Percentiles rank a stretch among this genome's conserved stretches.
Conservation (phyloP, 2,797 vertebrate species). For the Diceros bicornis region DNA sequence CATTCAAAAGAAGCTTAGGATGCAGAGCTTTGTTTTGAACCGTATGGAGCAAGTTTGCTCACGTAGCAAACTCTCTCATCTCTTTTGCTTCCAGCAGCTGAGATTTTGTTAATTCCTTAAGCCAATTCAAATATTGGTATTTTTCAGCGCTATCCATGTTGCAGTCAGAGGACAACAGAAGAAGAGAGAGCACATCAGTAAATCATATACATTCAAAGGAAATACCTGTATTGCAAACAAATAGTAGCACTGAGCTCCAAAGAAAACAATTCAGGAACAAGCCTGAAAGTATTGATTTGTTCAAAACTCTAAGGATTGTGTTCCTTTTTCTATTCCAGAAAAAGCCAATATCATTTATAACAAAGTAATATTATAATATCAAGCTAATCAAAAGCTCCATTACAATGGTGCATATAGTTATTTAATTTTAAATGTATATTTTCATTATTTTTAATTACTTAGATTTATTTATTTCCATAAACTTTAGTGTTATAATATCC, state of each 20-base stretch:
- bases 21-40: not conserved
- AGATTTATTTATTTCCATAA: not conserved
- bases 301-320: not conserved
- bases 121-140: slow-evolving; percentile 6
- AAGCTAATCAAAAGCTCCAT: not conserved
- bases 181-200: not conserved
- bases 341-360: not conserved
- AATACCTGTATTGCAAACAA: not conserved
- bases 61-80: not conserved
- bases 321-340: not conserved
- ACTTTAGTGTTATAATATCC: not conserved
- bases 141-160: not conserved
- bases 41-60: fast-evolving
- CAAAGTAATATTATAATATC: not conserved
- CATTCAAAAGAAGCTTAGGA: not conserved
- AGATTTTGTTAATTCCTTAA: slow-evolving; percentile 55
- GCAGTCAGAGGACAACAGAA: not conserved
- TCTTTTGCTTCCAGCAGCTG: not conserved
- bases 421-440: not conserved
- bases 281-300: not conserved
- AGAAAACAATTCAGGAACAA: not conserved
- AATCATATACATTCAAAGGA: not conserved
- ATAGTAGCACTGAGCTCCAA: not conserved
- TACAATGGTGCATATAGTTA: not conserved
- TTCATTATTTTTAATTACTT: not conserved